Percentiles rank a stretch among this genome's conserved stretches.
Evolutionary conservation across 2,797 vertebrate genomes (phyloP).

Genomic region (Lepus townsendii): DNA sequence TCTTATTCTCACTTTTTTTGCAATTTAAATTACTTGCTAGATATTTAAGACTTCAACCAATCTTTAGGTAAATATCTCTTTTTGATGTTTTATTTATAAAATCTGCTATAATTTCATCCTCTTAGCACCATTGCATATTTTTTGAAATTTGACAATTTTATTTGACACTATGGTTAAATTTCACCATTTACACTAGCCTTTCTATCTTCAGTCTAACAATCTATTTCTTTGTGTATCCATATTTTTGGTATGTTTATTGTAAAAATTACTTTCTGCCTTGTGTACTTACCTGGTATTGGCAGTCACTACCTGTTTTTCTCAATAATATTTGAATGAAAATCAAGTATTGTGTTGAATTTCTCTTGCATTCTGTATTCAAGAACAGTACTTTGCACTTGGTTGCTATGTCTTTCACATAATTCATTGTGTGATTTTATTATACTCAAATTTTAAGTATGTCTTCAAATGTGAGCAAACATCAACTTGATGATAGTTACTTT

Average conservation of each 20-base stretch:
- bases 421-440: background rate
- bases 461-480: background rate
- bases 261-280: background rate
- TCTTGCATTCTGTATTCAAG: background rate
- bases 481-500: background rate
- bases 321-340: background rate
- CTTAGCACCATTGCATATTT: background rate
- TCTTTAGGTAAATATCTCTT: conserved; percentile 32
- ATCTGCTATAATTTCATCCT: background rate
- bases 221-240: background rate
- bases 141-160: background rate
- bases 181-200: background rate
- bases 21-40: background rate
- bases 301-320: background rate
- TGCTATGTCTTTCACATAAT: no score
- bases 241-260: background rate
- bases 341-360: background rate
- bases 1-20: background rate
- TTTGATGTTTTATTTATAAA: conserved; percentile 41
- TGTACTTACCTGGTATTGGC: background rate
- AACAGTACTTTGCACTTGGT: background rate
- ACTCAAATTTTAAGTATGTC: background rate
- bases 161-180: background rate
- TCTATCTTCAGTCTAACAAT: background rate
- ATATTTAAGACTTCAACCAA: background rate